Evolutionary conservation across 1,140 invertebrate genomes (phyloP), one percentile per base, ranked within the genome.

Genomic region (Cyrtorhinus lividipennis): DNA sequence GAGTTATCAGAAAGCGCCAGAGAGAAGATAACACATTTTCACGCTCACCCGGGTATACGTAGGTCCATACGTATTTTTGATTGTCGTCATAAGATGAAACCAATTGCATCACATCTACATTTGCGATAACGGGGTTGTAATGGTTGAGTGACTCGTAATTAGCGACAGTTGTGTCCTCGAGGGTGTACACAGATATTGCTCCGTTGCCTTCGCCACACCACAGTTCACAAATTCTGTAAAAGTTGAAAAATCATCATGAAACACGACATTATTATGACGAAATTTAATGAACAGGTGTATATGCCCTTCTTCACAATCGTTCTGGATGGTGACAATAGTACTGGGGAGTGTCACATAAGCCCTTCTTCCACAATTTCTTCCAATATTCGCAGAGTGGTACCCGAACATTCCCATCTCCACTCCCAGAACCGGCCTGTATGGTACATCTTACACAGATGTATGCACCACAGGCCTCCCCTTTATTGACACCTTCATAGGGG

Each of bases 121-220:
- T 77, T 57, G 79, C 74, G n/a, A 80, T 74, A 1, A 77, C 65
- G 2, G 79, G 74, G 63, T 81, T 74, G 69, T 78, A 81, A 71
- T 84, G 82, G 66, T 79, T 78, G 20, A 84, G 71, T 13, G 75
- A 71, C 68, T 82, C 79, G 70, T 84, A 83, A 15, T 76, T 77
- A 5, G 78, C 75, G 0, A 85, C 83, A 2, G 81, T 73, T 15
- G 78, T 73, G 46, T 83, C 79, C 62, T 77, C 76, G 15, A 84
- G 69, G 0, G 77, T 71, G 65, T 87, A 88, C 2, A 90, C 79
- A 2, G 82, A 81, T 60, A 91, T 83, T 66, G 78, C 81, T 0
- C 87, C 87, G 65, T 83, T 79, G 53, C 81, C 80, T 70, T 87
- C 85, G 0, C 88, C 88, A 63, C 83, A 83, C 88, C 88, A 90